These are phyloP conservation scores for Caranx melampygus DNA, from an alignment of 2,113 vertebrate species.

Conservation along the genomic window DNA sequence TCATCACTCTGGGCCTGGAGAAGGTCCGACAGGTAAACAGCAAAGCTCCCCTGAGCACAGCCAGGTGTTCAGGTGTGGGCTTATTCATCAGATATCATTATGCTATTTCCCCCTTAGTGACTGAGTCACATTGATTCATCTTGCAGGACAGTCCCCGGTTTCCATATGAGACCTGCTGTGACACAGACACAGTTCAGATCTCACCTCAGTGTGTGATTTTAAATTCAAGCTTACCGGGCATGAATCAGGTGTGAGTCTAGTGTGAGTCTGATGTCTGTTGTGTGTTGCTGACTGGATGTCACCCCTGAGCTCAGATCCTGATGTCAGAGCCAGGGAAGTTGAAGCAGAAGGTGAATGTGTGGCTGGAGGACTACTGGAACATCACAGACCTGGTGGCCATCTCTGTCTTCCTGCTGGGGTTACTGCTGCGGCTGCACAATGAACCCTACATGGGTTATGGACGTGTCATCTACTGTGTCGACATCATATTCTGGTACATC, in stretches of 20 bases:
- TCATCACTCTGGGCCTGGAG: constrained; percentile 94
- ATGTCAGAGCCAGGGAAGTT: constrained; percentile 99
- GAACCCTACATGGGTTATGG: constrained; percentile 97
- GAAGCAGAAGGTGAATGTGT: constrained; percentile 97
- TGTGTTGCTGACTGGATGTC: no score
- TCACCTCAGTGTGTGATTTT: no score
- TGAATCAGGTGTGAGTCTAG: no score
- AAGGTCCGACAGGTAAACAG: constrained; percentile 93
- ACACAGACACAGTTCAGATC: no score
- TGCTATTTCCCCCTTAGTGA: no score
- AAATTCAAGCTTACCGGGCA: no score
- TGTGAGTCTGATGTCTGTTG: no score
- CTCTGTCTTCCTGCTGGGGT: constrained; percentile 91
- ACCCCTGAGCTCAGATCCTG: constrained; percentile 86
- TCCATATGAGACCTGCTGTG: no score
- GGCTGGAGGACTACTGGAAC: constrained; percentile 99
- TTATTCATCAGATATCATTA: no score
- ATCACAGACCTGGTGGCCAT: constrained; percentile 96
- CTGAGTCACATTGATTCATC: no score
- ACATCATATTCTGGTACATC: constrained; percentile 99
- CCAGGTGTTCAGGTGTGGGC: no score
- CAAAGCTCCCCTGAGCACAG: neutral
- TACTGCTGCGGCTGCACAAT: constrained; percentile 91
- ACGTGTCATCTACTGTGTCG: constrained; percentile 97
- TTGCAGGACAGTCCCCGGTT: no score